phyloP scores from a whole-genome alignment of 2,888 invertebrate genomes.

The Melieria omissa region DNA sequence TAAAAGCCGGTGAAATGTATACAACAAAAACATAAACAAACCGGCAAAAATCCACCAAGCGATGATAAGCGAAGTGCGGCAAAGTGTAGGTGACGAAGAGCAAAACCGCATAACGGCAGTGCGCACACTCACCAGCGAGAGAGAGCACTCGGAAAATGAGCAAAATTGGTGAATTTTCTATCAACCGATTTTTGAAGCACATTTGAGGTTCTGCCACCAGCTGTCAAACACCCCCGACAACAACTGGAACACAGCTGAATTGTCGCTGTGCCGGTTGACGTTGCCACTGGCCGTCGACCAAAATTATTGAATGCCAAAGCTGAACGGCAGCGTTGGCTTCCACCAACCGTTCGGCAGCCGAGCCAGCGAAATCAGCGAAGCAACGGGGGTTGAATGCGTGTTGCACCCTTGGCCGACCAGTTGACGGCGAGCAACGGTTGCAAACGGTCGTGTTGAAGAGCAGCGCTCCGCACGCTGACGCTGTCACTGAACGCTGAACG shows the following conservation, averaged over 20 bases:
- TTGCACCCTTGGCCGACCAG: slow-evolving; percentile 63
- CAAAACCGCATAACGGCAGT: background rate
- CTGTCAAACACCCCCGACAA: too few species aligned
- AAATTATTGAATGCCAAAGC: too few species aligned
- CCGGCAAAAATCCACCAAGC: slow-evolving; percentile 50
- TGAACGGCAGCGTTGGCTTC: too few species aligned
- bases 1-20: slow-evolving; percentile 46
- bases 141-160: slow-evolving; percentile 1
- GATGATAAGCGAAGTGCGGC: background rate
- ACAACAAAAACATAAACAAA: slow-evolving; percentile 61
- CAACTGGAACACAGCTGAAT: too few species aligned
- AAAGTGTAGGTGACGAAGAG: slow-evolving; percentile 1
- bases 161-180: too few species aligned
- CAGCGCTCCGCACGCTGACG: slow-evolving; percentile 30
- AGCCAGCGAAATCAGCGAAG: slow-evolving; percentile 7
- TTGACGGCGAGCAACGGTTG: slow-evolving; percentile 67
- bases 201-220: too few species aligned
- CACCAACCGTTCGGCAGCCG: slow-evolving; percentile 1
- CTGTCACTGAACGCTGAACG: background rate
- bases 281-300: background rate
- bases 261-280: too few species aligned
- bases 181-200: too few species aligned
- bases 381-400: slow-evolving; percentile 51
- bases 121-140: slow-evolving; percentile 8
- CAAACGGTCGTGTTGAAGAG: slow-evolving; percentile 64